phyloP scores from a whole-genome alignment of 2,888 invertebrate species.

The Rhopalosiphum nymphaeae region DNA sequence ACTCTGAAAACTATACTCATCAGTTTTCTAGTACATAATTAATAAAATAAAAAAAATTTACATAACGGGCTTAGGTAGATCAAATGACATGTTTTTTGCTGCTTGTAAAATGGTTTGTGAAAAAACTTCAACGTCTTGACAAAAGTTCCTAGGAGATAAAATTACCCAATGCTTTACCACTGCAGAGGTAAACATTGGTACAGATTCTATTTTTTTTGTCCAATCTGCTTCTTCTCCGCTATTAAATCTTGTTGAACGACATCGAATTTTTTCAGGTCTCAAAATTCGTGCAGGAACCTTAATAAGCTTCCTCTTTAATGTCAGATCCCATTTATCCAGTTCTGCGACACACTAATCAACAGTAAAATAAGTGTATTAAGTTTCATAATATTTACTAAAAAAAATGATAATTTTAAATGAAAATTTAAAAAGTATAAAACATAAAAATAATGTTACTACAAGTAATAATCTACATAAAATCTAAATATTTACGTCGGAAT shows the following conservation, averaged over 20 bases:
- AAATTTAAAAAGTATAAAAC: no score
- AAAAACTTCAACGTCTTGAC: not conserved
- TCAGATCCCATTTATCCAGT: conserved; percentile 79
- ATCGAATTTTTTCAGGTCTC: conserved; percentile 76
- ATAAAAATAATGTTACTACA: no score
- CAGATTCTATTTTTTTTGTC: conserved; percentile 78
- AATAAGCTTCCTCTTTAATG: conserved; percentile 76
- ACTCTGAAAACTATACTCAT: not conserved
- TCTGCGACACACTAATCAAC: conserved; percentile 72
- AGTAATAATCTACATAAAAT: not conserved
- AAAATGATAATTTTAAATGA: not conserved
- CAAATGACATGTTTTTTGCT: conserved; percentile 72
- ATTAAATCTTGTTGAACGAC: conserved; percentile 65
- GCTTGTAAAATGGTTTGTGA: conserved; percentile 69
- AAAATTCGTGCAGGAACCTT: conserved; percentile 78
- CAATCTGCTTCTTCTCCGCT: conserved; percentile 81
- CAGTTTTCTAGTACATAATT: not conserved
- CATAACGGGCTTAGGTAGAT: conserved; percentile 68
- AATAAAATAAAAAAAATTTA: conserved; percentile 62
- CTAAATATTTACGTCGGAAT: conserved; percentile 69
- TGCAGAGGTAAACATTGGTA: conserved; percentile 70
- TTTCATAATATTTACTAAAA: not conserved
- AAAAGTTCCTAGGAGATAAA: conserved; percentile 68
- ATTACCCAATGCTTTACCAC: conserved; percentile 71
- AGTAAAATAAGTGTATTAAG: not conserved